Base-by-base conservation (phyloP, 2,888 invertebrate genomes). In the Cepaea hortensis region DNA sequence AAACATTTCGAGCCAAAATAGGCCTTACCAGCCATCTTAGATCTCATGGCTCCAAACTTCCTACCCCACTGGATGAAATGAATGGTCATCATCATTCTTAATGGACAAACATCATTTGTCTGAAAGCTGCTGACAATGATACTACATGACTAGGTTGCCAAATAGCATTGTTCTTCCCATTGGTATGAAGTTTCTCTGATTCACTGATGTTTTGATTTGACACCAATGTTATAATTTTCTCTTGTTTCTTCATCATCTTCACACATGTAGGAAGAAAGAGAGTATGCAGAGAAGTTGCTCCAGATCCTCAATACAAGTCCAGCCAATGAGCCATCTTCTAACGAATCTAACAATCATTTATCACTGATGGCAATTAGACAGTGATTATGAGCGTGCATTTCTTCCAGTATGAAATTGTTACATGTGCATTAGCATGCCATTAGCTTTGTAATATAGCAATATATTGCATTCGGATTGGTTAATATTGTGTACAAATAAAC, bases 241-340 rank as follows among this genome's bases (percentile, higher is more conserved):
- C 62, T 35, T 79, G n/a, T 46, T 73, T 4, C 7, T 73, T 23
- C 13, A 5, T 3, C 13, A n/a, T 23, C 6, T 73, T 73, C 6
- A 81, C 18, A 65, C 23, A 68, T 65, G 4, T 82, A 88, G 88
- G 88, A 88, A 85, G 88, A 88, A 70, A 83, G 48, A 70, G 80
- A 85, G 11, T 81, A 88, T 84, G 88, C 88, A 23, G 82, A 88
- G 65, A 68, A 86, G 55, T 50, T 88, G 9, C 82, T 88, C 20
- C 13, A 83, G n/a, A 48, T 87, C 23, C 68, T 88, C 55, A 87
- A 85, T 70, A 46, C 73, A 84, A 55, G 11, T 20, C 11, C 35
- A n/a, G 55, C 48, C 35, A 23, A n/a, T 23, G 13, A 46, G 46
- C 9, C 65, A 50, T 65, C 86, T 20, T 70, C 85, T 20, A 23